Evolutionary conservation across 2,888 invertebrate species (phyloP).

Genomic region (Atethmia centrago): DNA sequence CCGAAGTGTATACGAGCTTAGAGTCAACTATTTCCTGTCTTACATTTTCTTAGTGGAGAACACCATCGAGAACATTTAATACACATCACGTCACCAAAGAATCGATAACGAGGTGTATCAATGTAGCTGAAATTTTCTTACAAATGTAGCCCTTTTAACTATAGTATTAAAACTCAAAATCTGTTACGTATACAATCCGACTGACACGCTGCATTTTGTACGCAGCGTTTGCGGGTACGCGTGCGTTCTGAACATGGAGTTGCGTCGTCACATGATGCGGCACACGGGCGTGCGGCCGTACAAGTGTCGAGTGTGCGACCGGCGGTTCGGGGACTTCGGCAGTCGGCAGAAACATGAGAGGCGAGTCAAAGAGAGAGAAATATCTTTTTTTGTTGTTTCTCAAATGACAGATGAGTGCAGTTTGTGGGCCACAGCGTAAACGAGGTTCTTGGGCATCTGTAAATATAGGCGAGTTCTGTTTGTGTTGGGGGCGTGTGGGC

Average conservation of each 20-base stretch:
- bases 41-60: neutral
- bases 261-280: slow-evolving; percentile 87
- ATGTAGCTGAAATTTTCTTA: neutral
- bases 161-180: neutral
- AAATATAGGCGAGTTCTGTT: no score
- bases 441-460: no score
- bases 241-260: slow-evolving; percentile 84
- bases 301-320: slow-evolving; percentile 87
- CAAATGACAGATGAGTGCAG: no score
- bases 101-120: neutral
- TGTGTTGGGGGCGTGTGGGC: no score
- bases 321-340: slow-evolving; percentile 87
- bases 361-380: slow-evolving; percentile 67
- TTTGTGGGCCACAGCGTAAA: no score
- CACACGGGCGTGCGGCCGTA: slow-evolving; percentile 87
- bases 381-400: no score
- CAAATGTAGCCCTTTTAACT: neutral
- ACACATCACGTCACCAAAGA: neutral
- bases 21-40: neutral
- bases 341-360: slow-evolving; percentile 88
- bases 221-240: slow-evolving; percentile 84
- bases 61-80: neutral
- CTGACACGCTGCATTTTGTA: slow-evolving; percentile 43
- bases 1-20: neutral
- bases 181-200: slow-evolving; percentile 7